phyloP scores from a whole-genome alignment of 1,140 invertebrate species.

The Tetraneura akinire region DNA sequence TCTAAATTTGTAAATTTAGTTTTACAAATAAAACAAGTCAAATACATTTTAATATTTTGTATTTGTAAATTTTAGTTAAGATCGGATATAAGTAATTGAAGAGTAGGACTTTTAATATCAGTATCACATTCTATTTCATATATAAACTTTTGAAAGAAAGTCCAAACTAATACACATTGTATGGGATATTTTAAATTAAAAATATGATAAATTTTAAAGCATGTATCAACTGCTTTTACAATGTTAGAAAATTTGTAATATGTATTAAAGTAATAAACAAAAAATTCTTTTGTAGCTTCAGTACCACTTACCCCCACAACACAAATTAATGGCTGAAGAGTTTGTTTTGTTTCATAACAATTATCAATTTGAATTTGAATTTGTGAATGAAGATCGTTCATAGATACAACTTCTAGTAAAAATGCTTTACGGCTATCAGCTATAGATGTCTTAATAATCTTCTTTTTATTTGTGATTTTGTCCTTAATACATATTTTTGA shows the following conservation, averaged over 20 bases:
- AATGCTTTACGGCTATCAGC: background rate
- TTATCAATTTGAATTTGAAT: background rate
- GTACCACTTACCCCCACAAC: background rate
- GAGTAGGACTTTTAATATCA: too few species aligned
- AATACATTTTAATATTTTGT: too few species aligned
- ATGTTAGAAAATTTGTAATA: background rate
- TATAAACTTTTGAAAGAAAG: too few species aligned
- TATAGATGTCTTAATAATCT: background rate
- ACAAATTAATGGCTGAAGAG: background rate
- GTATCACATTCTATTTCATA: too few species aligned
- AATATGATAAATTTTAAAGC: constrained; percentile 51
- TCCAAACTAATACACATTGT: too few species aligned
- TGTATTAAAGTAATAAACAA: background rate
- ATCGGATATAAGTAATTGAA: too few species aligned
- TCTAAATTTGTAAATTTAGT: too few species aligned
- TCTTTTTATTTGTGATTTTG: background rate
- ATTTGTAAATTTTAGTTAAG: too few species aligned
- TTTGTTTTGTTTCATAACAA: background rate
- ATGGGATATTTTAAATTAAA: too few species aligned
- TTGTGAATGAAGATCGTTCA: background rate
- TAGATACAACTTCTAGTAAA: background rate
- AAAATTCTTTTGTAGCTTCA: background rate
- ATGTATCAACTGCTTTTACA: background rate
- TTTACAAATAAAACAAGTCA: too few species aligned
- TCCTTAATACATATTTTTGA: background rate